Evolutionary conservation across 1,140 invertebrate genomes (phyloP), one percentile per base, ranked within the genome.

Genomic region (Saccostrea glomerata): DNA sequence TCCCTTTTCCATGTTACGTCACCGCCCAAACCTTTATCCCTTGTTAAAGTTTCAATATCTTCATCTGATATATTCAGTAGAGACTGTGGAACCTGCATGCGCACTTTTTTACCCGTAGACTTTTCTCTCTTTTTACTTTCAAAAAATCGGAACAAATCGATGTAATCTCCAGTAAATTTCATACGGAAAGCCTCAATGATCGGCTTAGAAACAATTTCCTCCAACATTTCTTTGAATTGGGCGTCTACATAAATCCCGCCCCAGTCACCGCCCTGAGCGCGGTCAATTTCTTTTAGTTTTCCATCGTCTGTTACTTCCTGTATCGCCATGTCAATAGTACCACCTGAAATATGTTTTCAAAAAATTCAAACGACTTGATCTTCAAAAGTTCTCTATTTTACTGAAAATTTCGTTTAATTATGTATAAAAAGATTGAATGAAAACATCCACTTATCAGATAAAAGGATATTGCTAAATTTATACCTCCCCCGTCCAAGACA

Each of bases 401-500:
- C 1, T 47, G 0, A 7, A 7, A 47, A 47, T 47, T 47, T 47
- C 47, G 6, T 47, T 5, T 36, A 36, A 36, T n/a, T n/a, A n/a
- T 0, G 30, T 36, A 36, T 36, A 36, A 36, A 36, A 2, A 1
- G 1, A 36, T 36, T 36, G 2, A 36, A 36, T 47, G 47, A 47
- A 47, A 47, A 9, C 9, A 2, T 47, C 9, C 47, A 47, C 0
- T 1, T 47, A 47, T 47, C 47, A 47, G 5, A 47, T 47, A 47
- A 6, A 7, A 47, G 47, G 0, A 47, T 47, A 47, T 9, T 7
- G 5, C 2, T 47, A 47, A 0, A 47, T 47, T 2, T 36, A 47
- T 47, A 91, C 91, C 91, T 85, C 89, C 89, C 13, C 84, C 25
- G 77, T 91, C 89, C 4, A 91, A 82, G 2, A 90, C 88, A 56